Evolutionary conservation across 1,140 invertebrate species (phyloP).

Genomic region (Eueides isabella): DNA sequence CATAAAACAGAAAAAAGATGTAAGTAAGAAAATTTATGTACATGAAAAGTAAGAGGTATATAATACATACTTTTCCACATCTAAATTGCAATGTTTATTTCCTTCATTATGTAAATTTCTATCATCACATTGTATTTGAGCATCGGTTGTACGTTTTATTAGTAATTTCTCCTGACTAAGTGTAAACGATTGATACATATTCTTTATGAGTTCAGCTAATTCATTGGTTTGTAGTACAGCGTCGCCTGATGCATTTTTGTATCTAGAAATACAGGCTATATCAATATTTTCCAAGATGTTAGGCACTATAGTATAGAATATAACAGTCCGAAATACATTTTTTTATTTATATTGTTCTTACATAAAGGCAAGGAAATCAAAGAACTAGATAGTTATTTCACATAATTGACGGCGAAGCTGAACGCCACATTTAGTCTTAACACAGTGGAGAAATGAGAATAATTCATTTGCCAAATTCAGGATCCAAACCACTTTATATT

Average conservation of each 20-base stretch:
- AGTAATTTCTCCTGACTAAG: slow-evolving; percentile 56
- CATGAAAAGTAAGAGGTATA: no score
- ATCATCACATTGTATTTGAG: slow-evolving; percentile 52
- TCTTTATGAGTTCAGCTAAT: slow-evolving; percentile 65
- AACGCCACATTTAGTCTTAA: no score
- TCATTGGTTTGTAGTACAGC: slow-evolving; percentile 59
- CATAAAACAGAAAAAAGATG: no score
- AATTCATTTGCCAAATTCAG: no score
- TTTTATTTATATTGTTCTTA: background rate
- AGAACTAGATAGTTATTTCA: no score
- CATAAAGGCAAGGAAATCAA: no score
- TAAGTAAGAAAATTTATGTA: no score
- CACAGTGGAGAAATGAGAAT: no score
- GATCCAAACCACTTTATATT: no score
- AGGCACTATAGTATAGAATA: background rate
- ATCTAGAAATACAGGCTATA: slow-evolving; percentile 46
- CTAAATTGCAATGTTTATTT: background rate
- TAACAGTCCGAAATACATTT: no score
- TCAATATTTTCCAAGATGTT: background rate
- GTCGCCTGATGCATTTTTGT: slow-evolving; percentile 64
- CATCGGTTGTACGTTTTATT: slow-evolving; percentile 46
- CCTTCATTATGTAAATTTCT: background rate
- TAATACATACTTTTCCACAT: background rate
- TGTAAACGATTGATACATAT: slow-evolving; percentile 67
- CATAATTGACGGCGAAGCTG: no score